Evolutionary conservation across 1,140 invertebrate genomes (phyloP).

Genomic region (Ctenoplectra terminalis): DNA sequence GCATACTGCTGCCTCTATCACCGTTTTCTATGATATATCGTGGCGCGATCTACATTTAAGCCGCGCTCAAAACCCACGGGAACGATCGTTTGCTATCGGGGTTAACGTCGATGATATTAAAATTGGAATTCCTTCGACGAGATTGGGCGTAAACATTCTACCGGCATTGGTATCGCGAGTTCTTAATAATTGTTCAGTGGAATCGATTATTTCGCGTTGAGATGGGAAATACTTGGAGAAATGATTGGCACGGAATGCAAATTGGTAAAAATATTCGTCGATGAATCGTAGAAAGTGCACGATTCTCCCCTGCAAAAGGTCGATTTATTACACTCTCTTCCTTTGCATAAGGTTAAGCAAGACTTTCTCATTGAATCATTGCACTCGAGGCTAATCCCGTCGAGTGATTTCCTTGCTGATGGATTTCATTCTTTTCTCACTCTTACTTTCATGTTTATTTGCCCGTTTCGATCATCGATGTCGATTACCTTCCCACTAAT

Average conservation of each 20-base stretch:
- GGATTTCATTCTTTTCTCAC: slow-evolving; percentile 5
- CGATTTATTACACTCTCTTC: slow-evolving; percentile 12
- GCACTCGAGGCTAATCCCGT: neutral
- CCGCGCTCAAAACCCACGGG: neutral
- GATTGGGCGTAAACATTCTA: slow-evolving; percentile 5
- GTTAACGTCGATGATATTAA: slow-evolving; percentile 4
- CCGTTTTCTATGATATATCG: slow-evolving; percentile 42
- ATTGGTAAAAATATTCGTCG: neutral
- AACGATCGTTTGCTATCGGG: neutral
- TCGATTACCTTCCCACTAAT: neutral
- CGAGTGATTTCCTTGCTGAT: neutral
- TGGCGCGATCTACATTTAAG: slow-evolving; percentile 32
- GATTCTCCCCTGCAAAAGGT: neutral
- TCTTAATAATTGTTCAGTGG: neutral
- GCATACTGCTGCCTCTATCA: slow-evolving; percentile 19
- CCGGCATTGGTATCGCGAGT: neutral
- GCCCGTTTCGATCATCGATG: neutral
- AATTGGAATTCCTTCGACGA: slow-evolving; percentile 21
- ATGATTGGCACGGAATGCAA: neutral
- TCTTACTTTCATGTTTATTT: slow-evolving; percentile 13
- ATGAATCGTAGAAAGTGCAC: neutral
- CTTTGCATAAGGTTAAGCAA: slow-evolving; percentile 2
- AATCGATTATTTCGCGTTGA: neutral
- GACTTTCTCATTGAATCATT: neutral
- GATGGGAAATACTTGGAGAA: neutral